Percentiles rank a stretch among this genome's conserved stretches.
Evolutionary conservation across 2,888 invertebrate genomes (phyloP).

Genomic region (Liopterus haemorrhoidalis): DNA sequence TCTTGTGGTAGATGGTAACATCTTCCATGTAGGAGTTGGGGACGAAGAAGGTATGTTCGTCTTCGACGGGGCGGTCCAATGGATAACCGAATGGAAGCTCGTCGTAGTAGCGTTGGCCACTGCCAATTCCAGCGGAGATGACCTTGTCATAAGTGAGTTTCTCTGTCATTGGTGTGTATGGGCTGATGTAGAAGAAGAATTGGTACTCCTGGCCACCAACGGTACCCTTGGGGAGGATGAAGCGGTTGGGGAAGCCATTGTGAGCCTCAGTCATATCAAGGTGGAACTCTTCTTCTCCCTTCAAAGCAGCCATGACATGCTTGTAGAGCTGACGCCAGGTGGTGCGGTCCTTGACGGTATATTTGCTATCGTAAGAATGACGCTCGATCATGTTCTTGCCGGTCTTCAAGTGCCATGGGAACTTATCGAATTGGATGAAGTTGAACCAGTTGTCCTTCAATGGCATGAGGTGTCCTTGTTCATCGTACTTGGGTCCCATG

Average conservation of each 20-base stretch:
- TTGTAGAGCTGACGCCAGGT: slow-evolving; percentile 59
- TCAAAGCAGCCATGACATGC: slow-evolving; percentile 52
- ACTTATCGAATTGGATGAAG: slow-evolving; percentile 56
- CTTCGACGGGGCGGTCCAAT: slow-evolving; percentile 60
- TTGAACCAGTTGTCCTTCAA: slow-evolving; percentile 54
- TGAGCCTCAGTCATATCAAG: slow-evolving; percentile 52
- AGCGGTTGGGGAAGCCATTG: slow-evolving; percentile 64
- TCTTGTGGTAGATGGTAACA: slow-evolving; percentile 59
- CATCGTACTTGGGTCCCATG: slow-evolving; percentile 64
- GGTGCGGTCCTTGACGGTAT: slow-evolving; percentile 57
- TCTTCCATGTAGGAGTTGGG: slow-evolving; percentile 64
- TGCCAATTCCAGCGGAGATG: no score
- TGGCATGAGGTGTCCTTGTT: slow-evolving; percentile 48
- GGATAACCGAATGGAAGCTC: slow-evolving; percentile 65
- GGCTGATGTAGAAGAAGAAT: slow-evolving; percentile 48
- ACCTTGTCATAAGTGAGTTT: no score
- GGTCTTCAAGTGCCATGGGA: slow-evolving; percentile 54
- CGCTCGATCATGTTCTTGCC: slow-evolving; percentile 65
- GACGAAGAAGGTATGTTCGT: slow-evolving; percentile 52
- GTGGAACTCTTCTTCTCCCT: slow-evolving; percentile 50
- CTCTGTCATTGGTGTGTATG: slow-evolving; percentile 44
- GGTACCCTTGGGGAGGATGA: slow-evolving; percentile 65
- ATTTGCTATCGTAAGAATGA: slow-evolving; percentile 59
- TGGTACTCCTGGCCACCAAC: slow-evolving; percentile 55
- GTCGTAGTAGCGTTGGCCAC: no score